A percentile compares a stretch with the other conserved stretches of the same genome.
These are phyloP conservation scores for Corvus cornix DNA, from an alignment of 2,113 vertebrate species.

Conservation along the genomic window DNA sequence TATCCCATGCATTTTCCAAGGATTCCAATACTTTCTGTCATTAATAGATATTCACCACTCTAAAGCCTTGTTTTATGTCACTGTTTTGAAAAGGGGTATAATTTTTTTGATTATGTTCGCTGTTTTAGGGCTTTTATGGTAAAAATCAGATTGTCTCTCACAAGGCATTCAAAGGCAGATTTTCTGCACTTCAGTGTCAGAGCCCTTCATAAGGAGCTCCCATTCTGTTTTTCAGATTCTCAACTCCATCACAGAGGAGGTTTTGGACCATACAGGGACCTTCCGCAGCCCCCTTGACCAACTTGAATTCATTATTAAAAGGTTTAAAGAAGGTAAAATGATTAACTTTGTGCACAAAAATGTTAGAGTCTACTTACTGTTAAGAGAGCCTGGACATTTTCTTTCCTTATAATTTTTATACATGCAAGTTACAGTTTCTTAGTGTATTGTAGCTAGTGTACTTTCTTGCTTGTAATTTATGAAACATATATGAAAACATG, in stretches of 20 bases:
- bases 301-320: slow-evolving; percentile 85
- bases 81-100: not conserved
- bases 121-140: not conserved
- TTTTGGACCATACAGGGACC: slow-evolving; percentile 82
- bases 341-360: not conserved
- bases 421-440: not conserved
- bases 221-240: slow-evolving; percentile 80
- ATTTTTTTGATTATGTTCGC: not conserved
- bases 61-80: not conserved
- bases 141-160: not conserved
- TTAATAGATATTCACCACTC: not conserved
- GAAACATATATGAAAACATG: not conserved
- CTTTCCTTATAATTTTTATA: not conserved
- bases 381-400: not conserved
- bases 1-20: not conserved
- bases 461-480: not conserved
- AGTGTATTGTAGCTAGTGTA: not conserved
- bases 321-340: slow-evolving; percentile 84
- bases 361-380: not conserved
- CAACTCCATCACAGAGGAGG: slow-evolving; percentile 86
- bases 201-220: not conserved
- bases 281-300: slow-evolving; percentile 89
- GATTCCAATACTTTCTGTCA: not conserved
- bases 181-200: not conserved
- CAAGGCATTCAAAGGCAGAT: not conserved